Evolutionary conservation across 2,797 vertebrate genomes (phyloP), one percentile per base, ranked within the genome.

Genomic region (Tragopan temminckii): DNA sequence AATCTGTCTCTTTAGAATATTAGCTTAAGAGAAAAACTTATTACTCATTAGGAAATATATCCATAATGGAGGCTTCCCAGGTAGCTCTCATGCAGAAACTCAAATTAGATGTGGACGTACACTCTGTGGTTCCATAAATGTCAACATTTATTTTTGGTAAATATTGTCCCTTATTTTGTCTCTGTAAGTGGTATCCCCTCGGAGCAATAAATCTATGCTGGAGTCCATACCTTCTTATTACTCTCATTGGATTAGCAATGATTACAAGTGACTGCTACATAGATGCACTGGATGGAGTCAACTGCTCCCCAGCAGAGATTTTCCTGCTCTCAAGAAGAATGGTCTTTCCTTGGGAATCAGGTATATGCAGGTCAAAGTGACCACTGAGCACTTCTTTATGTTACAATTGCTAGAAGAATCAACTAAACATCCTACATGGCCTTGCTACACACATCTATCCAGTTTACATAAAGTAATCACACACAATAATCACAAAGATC

Each of bases 1-100:
- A 92, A 97, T 84, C 36, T 90, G 75, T 40, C 29, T 23, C 40
- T 76, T 94, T 81, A 80, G 69, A 91, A 79, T 74, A 92, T 81
- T 79, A 86, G 6, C 19, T 88, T 89, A 89, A 94, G 18, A 76
- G 18, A 77, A 95, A 91, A 91, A 67, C 5, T 67, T 70, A 91
- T 55, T 89, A 84, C 11, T 4, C 18, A 75, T 89, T 68, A 70
- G 59, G 78, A 94, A 80, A 83, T 46, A 81, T 5, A 55, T 9
- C 36, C 27, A 9, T 88, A 78, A 93, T 9, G 13, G 38, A 67
- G 7, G 63, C 35, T 92, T 90, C 33, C 74, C 55, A 83, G 50
- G 42, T 79, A 72, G 43, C 19, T 89, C 55, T 83, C 66, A 76
- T 48, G 78, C 72, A 92, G 93, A 70, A 4, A 67, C 66, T 81